Percentiles rank a stretch among this genome's conserved stretches.
Conservation (phyloP, 2,888 invertebrate species). For the Diaperis boleti region DNA sequence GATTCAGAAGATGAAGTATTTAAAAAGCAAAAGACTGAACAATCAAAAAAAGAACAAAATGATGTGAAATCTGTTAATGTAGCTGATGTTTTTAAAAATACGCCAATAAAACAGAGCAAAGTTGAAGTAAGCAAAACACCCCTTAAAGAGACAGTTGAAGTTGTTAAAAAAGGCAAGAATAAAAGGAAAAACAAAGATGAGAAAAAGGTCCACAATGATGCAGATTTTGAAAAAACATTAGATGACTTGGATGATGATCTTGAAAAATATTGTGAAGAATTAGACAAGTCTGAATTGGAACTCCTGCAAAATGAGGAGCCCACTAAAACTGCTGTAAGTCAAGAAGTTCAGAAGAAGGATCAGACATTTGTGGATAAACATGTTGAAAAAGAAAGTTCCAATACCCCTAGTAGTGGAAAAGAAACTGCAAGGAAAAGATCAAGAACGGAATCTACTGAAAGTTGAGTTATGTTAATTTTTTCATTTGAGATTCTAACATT, state of each 20-base stretch:
- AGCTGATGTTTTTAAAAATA: conserved; percentile 71
- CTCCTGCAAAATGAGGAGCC: conserved; percentile 38
- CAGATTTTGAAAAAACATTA: conserved; percentile 78
- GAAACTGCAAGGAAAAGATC: conserved; percentile 31
- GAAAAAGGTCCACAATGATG: conserved; percentile 71
- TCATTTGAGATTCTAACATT: not conserved
- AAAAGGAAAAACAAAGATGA: conserved; percentile 53
- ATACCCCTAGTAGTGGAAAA: too few relatives aligned
- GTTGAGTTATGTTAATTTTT: conserved; percentile 7
- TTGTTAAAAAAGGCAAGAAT: conserved; percentile 41
- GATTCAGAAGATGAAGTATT: conserved; percentile 5
- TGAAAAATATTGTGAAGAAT: conserved; percentile 45
- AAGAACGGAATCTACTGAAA: conserved; percentile 20
- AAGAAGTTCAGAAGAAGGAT: not conserved
- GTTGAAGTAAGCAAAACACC: conserved; percentile 53
- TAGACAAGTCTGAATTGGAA: conserved; percentile 59
- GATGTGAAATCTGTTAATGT: conserved; percentile 68
- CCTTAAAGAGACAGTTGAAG: conserved; percentile 42
- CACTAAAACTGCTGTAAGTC: conserved; percentile 28
- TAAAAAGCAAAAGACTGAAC: conserved; percentile 60
- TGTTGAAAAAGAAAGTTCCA: conserved; percentile 26
- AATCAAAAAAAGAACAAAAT: conserved; percentile 48
- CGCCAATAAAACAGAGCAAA: conserved; percentile 70
- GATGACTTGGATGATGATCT: conserved; percentile 71
- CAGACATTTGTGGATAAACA: not conserved